Percentiles rank a stretch among this genome's conserved stretches.
These are phyloP conservation scores for Melieria crassipennis DNA, from an alignment of 2,888 invertebrate species.

Conservation along the genomic window DNA sequence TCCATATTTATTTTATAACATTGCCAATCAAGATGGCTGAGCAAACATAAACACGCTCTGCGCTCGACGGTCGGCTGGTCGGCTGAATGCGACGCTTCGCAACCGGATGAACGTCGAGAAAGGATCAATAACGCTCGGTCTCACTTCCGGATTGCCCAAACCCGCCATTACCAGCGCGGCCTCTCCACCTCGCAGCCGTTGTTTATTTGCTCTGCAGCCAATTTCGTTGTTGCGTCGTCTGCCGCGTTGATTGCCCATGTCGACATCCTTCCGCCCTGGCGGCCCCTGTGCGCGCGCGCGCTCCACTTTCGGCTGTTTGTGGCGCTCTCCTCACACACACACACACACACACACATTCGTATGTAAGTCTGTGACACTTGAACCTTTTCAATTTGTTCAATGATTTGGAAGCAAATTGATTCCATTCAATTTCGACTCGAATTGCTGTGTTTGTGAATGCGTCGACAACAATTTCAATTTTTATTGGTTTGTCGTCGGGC, in stretches of 20 bases:
- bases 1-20: conserved; percentile 66
- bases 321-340: background rate
- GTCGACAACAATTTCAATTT: conserved; percentile 55
- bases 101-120: conserved; percentile 37
- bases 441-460: conserved; percentile 46
- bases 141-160: conserved; percentile 46
- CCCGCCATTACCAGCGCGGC: conserved; percentile 19
- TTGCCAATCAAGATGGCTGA: conserved; percentile 67
- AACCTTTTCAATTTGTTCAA: conserved; percentile 61
- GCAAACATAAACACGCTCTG: conserved; percentile 65
- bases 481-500: conserved; percentile 50
- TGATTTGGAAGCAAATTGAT: conserved; percentile 57
- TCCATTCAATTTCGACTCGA: conserved; percentile 37
- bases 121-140: conserved; percentile 60
- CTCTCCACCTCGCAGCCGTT: conserved; percentile 45
- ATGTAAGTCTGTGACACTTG: conserved; percentile 39
- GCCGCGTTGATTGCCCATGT: background rate
- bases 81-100: conserved; percentile 36
- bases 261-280: background rate
- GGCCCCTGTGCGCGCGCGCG: conserved; percentile 30
- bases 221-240: conserved; percentile 41
- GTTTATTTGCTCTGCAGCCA: conserved; percentile 58
- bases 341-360: background rate
- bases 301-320: background rate
- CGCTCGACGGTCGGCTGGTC: too few relatives aligned